Base-by-base conservation (phyloP, 1,140 invertebrate species). In the Atta colombica region DNA sequence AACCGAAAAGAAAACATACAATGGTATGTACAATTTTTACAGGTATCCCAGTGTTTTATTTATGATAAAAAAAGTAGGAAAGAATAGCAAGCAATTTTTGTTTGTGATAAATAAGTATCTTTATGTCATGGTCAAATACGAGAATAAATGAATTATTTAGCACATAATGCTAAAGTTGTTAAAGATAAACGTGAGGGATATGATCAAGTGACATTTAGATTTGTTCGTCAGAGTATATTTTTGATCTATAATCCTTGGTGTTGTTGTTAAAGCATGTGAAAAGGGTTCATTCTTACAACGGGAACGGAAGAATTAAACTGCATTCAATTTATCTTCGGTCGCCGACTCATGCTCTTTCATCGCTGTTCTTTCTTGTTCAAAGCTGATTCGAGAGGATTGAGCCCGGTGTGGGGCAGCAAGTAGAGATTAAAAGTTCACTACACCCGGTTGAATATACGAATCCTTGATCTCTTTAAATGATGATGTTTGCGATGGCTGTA, bases 361-460 rank as follows among this genome's bases (percentile, higher is more conserved):
- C 72, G 75, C 12, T 18, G 74, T 53, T 55, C 60, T 87, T 89
- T 85, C 78, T 60, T 69, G 77, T 66, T 35, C 39, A 65, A 80
- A 89, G 85, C 78, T 61, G 74, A 74, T 80, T 75, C 74, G 21
- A 85, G 66, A 63, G 68, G 35, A 87, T 89, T 89, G 61, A 88
- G 58, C 35, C 39, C 60, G 63, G 5, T 39, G 55, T 61, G 69
- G 28, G 21, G 49, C 28, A 45, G 39, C 39, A 25, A 61, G 18
- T 28, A 28, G 31, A 12, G 81, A 88, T 77, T 77, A 78, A 89
- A 74, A 51, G 85, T 82, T 77, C 63, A 60, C 49, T 61, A 75
- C 85, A 81, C 66, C 4, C 63, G 28, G 4, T 60, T 35, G 31
- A 39, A 75, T 74, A 61, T 25, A 72, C 51, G 58, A 31, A 45